Evolutionary conservation across 2,113 vertebrate species (phyloP).

Genomic region (Cichladusa arquata): DNA sequence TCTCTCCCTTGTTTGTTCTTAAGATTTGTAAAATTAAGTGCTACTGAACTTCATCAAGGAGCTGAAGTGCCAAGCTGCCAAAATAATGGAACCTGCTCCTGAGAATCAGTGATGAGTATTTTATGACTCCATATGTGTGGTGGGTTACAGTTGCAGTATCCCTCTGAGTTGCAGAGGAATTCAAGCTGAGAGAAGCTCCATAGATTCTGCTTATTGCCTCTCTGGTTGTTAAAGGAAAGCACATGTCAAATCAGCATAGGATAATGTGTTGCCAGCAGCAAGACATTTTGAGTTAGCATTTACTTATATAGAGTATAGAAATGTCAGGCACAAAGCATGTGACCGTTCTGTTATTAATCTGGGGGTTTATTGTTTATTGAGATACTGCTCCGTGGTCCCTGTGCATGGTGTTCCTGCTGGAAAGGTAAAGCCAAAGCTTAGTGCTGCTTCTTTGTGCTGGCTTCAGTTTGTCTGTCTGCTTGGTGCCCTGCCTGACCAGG

Average conservation of each 20-base stretch:
- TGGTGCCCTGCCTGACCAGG: not conserved
- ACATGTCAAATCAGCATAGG: not conserved
- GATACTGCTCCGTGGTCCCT: not conserved
- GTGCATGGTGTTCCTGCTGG: not conserved
- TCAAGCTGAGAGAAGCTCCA: not conserved
- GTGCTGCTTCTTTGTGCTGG: not conserved
- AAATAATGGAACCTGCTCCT: slow-evolving; percentile 25
- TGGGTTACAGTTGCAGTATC: not conserved
- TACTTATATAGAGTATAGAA: not conserved
- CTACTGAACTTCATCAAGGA: not conserved
- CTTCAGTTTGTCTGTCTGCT: not conserved
- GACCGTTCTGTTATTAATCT: not conserved
- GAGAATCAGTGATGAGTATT: not conserved
- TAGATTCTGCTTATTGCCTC: not conserved
- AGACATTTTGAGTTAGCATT: not conserved
- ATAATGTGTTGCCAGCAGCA: not conserved
- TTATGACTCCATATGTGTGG: not conserved
- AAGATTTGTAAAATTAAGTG: not conserved
- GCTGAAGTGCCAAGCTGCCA: not conserved
- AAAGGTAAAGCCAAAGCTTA: not conserved
- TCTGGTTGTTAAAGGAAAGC: not conserved
- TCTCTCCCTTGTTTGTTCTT: not conserved
- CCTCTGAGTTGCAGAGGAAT: not conserved
- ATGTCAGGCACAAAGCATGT: not conserved
- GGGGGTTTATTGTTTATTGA: not conserved